Base-by-base conservation (phyloP, 2,888 invertebrate species). In the Elegia similella region DNA sequence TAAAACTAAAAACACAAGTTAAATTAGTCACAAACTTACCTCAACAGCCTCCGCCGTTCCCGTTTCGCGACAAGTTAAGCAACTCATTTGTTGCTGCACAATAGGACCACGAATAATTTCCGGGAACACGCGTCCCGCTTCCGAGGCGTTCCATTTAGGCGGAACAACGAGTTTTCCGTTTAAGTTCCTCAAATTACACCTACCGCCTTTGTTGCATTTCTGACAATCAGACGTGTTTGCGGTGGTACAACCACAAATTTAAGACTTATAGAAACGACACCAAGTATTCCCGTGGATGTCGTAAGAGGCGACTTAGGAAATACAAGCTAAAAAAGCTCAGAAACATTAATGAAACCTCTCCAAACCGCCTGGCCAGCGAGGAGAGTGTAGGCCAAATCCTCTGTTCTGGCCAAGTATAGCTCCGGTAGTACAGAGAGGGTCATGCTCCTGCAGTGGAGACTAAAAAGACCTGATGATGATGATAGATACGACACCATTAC, bases 81-180 rank as follows among this genome's bases (percentile, higher is more conserved):
- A 50, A 50, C 50, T 50, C 34, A 16, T 50, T 50, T 50, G 50
- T 50, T 34, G 50, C 34, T 0, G 34, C n/a, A 50, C 50, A 50
- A 50, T 50, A 50, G 50, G n/a, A 50, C 34, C 50, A 50, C 16
- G 50, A 50, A 50, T 50, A 38, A 50, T 50, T 50, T 34, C 10
- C 50, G 12, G 50, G 34, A 16, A 34, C 48, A 48, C 48, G 48
- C 48, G 48, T 30, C 48, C 15, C 48, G 48, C 48, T 23, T 48
- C 32, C 32, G 16, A 34, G 16, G 16, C 50, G 30, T 34, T 50
- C 50, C 50, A 17, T 50, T 50, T 50, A 38, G 16, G 50, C 34
- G 50, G 34, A 34, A 50, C 50, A 50, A 17, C 50, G n/a, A 50
- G 34, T 34, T 50, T 50, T 34, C 38, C 17, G 34, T 50, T 50